phyloP scores from a whole-genome alignment of 2,113 vertebrate genomes.

The Charina bottae region DNA sequence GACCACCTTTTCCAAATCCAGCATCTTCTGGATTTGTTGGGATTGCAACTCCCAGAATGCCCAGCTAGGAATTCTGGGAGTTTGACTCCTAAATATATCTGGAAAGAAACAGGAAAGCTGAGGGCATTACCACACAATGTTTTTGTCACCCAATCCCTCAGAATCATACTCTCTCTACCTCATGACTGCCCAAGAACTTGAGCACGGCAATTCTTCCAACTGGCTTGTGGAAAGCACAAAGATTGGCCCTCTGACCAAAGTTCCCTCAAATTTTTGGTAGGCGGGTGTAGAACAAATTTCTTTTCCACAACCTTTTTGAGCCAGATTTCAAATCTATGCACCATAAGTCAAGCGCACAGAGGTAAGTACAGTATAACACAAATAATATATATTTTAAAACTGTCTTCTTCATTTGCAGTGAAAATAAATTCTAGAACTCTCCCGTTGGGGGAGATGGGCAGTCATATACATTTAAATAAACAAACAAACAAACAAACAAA shows the following conservation, averaged over 20 bases:
- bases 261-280: too few relatives aligned
- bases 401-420: background rate
- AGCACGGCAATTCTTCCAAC: too few relatives aligned
- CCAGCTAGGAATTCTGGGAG: background rate
- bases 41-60: background rate
- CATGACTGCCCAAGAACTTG: too few relatives aligned
- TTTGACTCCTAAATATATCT: background rate
- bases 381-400: background rate
- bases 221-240: too few relatives aligned
- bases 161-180: too few relatives aligned
- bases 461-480: too few relatives aligned
- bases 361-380: background rate
- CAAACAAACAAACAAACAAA: too few relatives aligned
- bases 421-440: background rate
- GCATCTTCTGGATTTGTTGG: background rate
- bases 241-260: too few relatives aligned
- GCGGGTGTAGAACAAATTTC: background rate
- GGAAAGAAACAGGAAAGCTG: background rate
- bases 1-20: background rate
- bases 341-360: background rate
- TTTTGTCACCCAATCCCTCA: too few relatives aligned
- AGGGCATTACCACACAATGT: background rate
- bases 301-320: background rate
- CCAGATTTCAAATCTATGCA: background rate
- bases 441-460: too few relatives aligned